phyloP scores from a whole-genome alignment of 1,140 invertebrate species.

The Solenopsis invicta region DNA sequence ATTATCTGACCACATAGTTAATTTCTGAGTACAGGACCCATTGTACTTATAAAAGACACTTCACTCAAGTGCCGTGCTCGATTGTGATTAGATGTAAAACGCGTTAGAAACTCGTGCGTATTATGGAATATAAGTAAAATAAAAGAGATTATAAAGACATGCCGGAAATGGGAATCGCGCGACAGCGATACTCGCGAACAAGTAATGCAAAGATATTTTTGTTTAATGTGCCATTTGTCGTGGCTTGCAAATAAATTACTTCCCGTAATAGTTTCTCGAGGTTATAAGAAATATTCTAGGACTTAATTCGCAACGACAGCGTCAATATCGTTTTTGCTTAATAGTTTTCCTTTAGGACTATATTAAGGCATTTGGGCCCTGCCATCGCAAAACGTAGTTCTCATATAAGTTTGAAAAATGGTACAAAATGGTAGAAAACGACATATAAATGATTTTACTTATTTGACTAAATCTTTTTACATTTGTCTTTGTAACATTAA shows the following conservation, averaged over 20 bases:
- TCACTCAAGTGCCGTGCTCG: constrained; percentile 80
- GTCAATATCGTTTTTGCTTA: constrained; percentile 29
- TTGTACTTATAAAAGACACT: constrained; percentile 85
- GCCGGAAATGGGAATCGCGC: constrained; percentile 13
- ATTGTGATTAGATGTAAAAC: constrained; percentile 82
- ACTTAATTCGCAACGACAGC: constrained; percentile 46
- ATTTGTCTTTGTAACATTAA: constrained; percentile 18
- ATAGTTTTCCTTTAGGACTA: not conserved
- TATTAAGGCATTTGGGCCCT: not conserved
- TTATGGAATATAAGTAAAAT: constrained; percentile 36
- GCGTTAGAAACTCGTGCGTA: constrained; percentile 58
- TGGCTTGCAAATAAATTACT: constrained; percentile 86
- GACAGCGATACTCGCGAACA: constrained; percentile 54
- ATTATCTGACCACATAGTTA: constrained; percentile 19
- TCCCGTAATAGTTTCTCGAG: constrained; percentile 34
- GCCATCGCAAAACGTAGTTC: not conserved
- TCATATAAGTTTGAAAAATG: not conserved
- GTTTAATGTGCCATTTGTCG: constrained; percentile 86
- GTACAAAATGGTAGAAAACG: not conserved
- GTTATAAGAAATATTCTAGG: constrained; percentile 17
- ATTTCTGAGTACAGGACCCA: constrained; percentile 66
- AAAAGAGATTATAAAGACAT: constrained; percentile 19
- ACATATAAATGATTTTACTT: not conserved
- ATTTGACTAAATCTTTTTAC: not conserved
- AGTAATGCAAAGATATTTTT: constrained; percentile 85